phyloP scores from a whole-genome alignment of 2,888 invertebrate species.

The Hoplodrina blanda region DNA sequence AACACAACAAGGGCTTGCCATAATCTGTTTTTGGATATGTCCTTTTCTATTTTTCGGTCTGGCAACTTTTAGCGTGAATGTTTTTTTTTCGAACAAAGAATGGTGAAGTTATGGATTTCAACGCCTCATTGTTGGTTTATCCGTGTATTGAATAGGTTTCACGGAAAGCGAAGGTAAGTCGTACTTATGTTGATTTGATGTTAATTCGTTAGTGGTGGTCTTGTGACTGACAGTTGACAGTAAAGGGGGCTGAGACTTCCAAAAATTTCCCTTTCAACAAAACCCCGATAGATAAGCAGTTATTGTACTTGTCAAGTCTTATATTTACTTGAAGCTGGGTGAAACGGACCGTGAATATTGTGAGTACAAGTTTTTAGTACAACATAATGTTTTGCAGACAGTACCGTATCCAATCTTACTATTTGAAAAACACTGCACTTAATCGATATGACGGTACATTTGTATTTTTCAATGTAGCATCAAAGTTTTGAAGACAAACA shows the following conservation, averaged over 20 bases:
- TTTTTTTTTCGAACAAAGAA: constrained; percentile 75
- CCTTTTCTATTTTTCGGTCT: constrained; percentile 86
- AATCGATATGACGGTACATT: constrained; percentile 53
- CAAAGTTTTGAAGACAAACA: neutral
- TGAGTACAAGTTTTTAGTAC: too few relatives aligned
- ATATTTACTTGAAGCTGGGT: constrained; percentile 39
- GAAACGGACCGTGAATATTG: constrained; percentile 62
- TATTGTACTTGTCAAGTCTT: constrained; percentile 54
- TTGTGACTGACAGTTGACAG: constrained; percentile 82
- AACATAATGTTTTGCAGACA: constrained; percentile 6
- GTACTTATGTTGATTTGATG: constrained; percentile 76
- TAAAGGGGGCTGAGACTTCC: constrained; percentile 71
- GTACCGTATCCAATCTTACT: constrained; percentile 8
- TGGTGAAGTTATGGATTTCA: constrained; percentile 86
- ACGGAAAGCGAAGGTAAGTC: constrained; percentile 84
- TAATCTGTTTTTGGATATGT: constrained; percentile 89
- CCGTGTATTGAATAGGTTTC: constrained; percentile 81
- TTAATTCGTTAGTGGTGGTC: constrained; percentile 84
- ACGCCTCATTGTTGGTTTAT: constrained; percentile 89
- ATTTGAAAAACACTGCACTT: neutral
- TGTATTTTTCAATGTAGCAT: constrained; percentile 23
- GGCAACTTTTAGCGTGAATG: constrained; percentile 82
- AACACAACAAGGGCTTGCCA: constrained; percentile 90
- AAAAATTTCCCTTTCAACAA: constrained; percentile 82
- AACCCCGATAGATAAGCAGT: constrained; percentile 46